These are phyloP conservation scores for Anorthoa munda DNA, from an alignment of 2,888 invertebrate species.

Conservation along the genomic window DNA sequence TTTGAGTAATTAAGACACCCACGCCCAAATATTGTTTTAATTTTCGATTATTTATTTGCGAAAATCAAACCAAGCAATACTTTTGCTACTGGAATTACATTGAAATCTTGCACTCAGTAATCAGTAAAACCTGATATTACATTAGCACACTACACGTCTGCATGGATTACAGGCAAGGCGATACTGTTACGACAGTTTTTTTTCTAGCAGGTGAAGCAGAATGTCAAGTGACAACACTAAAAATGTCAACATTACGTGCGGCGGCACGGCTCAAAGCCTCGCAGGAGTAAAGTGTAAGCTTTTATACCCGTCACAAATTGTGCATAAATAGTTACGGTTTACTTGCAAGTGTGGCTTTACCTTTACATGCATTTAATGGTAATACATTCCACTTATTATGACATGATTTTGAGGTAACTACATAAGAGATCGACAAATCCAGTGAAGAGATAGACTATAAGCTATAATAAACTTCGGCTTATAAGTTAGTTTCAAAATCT, in stretches of 20 bases:
- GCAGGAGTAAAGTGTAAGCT: slow-evolving; percentile 50
- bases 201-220: slow-evolving; percentile 31
- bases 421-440: not conserved
- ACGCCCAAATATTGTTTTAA: slow-evolving; percentile 11
- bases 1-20: slow-evolving; percentile 24
- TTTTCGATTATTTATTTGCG: not conserved
- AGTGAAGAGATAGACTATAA: not conserved
- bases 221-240: slow-evolving; percentile 42
- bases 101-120: slow-evolving; percentile 1
- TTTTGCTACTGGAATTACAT: not conserved
- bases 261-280: slow-evolving; percentile 56
- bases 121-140: not conserved
- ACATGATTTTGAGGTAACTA: not conserved
- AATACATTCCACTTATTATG: slow-evolving; percentile 11
- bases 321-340: slow-evolving; percentile 54
- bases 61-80: not conserved
- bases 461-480: too few species aligned
- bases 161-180: slow-evolving; percentile 4
- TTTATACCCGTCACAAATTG: slow-evolving; percentile 55
- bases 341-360: slow-evolving; percentile 23
- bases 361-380: slow-evolving; percentile 18
- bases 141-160: slow-evolving; percentile 8
- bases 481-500: not conserved
- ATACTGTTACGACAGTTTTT: slow-evolving; percentile 30
- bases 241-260: slow-evolving; percentile 47